Evolutionary conservation across 2,113 vertebrate species (phyloP).

Genomic region (Semnornis frantzii): DNA sequence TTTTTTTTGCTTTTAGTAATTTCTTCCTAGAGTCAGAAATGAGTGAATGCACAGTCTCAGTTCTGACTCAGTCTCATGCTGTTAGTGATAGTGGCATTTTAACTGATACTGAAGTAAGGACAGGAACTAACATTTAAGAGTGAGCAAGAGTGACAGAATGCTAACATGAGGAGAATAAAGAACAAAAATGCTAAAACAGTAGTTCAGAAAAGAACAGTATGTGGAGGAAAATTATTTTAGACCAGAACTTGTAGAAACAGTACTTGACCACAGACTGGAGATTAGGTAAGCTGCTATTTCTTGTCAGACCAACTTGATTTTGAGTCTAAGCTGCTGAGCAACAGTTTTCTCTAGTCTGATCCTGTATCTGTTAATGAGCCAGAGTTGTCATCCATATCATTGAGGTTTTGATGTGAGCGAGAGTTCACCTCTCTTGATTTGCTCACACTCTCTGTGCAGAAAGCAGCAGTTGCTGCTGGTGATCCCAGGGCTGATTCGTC

Average conservation of each 20-base stretch:
- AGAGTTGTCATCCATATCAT: conserved; percentile 12
- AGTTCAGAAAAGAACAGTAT: not conserved
- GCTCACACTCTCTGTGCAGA: not conserved
- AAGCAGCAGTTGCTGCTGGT: conserved; percentile 34
- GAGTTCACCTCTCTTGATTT: not conserved
- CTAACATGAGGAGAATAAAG: not conserved
- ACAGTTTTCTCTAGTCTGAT: conserved; percentile 2
- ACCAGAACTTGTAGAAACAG: not conserved
- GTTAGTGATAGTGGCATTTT: conserved; percentile 38
- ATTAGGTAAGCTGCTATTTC: not conserved
- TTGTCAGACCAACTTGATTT: conserved; percentile 4
- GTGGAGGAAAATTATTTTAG: not conserved
- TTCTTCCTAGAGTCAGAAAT: conserved; percentile 4
- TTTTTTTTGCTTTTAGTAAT: conserved; percentile 14
- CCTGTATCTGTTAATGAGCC: conserved; percentile 16
- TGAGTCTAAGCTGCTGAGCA: not conserved
- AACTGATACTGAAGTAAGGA: not conserved
- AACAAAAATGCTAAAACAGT: not conserved
- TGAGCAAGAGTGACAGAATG: conserved; percentile 19
- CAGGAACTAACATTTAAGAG: conserved; percentile 27
- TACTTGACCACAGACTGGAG: conserved; percentile 15
- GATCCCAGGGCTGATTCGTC: conserved; percentile 9
- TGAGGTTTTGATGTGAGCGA: not conserved
- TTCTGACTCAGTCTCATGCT: conserved; percentile 42
- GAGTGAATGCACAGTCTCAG: not conserved